phyloP scores from a whole-genome alignment of 1,140 invertebrate genomes.

The Galleria mellonella region DNA sequence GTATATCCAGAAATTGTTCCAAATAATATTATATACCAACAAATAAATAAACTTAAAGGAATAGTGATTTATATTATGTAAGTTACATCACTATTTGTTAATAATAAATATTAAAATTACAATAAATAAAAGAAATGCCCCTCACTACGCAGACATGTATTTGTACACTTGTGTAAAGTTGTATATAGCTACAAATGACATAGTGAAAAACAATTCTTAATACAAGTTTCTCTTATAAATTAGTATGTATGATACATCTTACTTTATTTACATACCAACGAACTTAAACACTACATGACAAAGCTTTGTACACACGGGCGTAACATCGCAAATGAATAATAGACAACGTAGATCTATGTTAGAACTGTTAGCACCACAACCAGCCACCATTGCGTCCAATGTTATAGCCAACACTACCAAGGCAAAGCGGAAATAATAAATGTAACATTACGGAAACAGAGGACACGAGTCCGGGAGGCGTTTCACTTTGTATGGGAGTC shows the following conservation, averaged over 20 bases:
- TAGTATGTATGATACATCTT: background rate
- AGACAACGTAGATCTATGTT: slow-evolving; percentile 47
- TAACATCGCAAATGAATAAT: slow-evolving; percentile 49
- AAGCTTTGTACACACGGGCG: slow-evolving; percentile 40
- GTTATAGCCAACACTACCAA: slow-evolving; percentile 72
- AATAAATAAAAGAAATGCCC: too few relatives aligned
- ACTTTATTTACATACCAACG: slow-evolving; percentile 15
- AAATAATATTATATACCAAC: background rate
- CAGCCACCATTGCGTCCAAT: slow-evolving; percentile 57
- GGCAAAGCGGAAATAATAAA: slow-evolving; percentile 69
- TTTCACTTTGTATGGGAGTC: slow-evolving; percentile 27
- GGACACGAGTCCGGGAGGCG: slow-evolving; percentile 69
- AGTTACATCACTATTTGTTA: too few relatives aligned
- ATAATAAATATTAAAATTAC: too few relatives aligned
- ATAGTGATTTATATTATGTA: background rate
- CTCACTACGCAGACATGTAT: too few relatives aligned
- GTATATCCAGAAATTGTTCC: too few relatives aligned
- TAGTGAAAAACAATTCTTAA: slow-evolving; percentile 1
- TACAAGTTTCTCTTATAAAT: background rate
- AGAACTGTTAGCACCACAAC: slow-evolving; percentile 69
- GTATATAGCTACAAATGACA: background rate
- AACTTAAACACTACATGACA: slow-evolving; percentile 32
- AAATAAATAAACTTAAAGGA: slow-evolving; percentile 18
- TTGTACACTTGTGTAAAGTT: too few relatives aligned
- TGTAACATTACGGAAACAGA: slow-evolving; percentile 69